Conservation (phyloP, 2,888 invertebrate genomes). For the Lamellibrachia columna region DNA sequence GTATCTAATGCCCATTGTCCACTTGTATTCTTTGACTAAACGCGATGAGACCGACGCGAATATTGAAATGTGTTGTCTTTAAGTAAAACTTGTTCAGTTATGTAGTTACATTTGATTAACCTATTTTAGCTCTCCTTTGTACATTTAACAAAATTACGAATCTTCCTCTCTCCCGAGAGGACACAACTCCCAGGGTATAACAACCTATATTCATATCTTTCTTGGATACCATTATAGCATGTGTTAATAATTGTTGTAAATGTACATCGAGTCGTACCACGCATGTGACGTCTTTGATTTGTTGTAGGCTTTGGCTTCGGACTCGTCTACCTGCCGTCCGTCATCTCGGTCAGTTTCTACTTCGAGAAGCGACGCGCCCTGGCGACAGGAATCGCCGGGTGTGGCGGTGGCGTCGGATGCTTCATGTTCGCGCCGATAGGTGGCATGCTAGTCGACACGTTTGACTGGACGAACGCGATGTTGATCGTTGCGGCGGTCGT, state of each 20-base stretch:
- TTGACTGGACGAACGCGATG: slow-evolving; percentile 82
- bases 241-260: background rate
- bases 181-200: too few species aligned
- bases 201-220: background rate
- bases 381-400: slow-evolving; percentile 94
- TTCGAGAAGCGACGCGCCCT: slow-evolving; percentile 95
- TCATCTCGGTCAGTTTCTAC: slow-evolving; percentile 95
- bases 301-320: slow-evolving; percentile 88
- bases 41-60: too few species aligned
- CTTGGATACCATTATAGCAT: background rate
- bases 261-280: background rate
- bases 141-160: too few species aligned
- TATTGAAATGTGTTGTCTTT: too few species aligned
- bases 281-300: slow-evolving; percentile 2
- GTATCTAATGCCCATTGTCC: too few species aligned
- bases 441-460: slow-evolving; percentile 71
- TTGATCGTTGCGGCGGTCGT: slow-evolving; percentile 80
- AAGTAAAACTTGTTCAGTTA: too few species aligned
- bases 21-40: too few species aligned
- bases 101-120: too few species aligned
- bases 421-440: slow-evolving; percentile 84
- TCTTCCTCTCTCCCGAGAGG: too few species aligned
- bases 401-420: slow-evolving; percentile 96
- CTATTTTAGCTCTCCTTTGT: too few species aligned
- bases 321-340: slow-evolving; percentile 93